phyloP scores from a whole-genome alignment of 2,797 vertebrate genomes.

The Trachops cirrhosus region DNA sequence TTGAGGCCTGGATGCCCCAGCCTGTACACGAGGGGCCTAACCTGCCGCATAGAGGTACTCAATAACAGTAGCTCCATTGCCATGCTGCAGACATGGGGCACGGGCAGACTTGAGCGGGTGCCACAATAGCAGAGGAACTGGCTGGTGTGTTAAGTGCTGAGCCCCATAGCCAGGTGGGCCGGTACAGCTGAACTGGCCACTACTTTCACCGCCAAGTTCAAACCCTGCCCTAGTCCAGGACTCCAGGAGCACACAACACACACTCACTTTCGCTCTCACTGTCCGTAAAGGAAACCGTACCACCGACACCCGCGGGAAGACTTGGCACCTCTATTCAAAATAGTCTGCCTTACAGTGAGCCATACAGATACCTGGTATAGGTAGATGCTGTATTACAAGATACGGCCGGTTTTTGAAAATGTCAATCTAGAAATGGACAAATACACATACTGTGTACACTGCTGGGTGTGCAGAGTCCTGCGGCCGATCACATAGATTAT shows the following conservation, averaged over 20 bases:
- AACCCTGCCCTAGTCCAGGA: background rate
- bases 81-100: background rate
- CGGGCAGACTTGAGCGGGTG: background rate
- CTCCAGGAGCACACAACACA: background rate
- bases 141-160: background rate
- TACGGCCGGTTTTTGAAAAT: slow-evolving; percentile 1
- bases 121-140: background rate
- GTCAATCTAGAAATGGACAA: background rate
- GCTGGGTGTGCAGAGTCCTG: background rate
- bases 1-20: background rate
- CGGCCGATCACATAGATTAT: background rate
- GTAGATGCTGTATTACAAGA: background rate
- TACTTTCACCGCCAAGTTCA: background rate
- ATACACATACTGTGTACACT: background rate
- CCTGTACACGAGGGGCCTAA: background rate
- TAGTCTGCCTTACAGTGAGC: background rate
- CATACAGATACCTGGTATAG: background rate
- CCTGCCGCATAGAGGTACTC: background rate
- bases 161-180: too few relatives aligned
- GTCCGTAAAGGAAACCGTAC: background rate
- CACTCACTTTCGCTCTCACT: background rate
- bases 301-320: background rate
- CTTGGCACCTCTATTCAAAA: background rate
- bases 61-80: background rate
- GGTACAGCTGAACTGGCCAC: background rate